Evolutionary conservation across 2,888 invertebrate genomes (phyloP).

Genomic region (Spialia ferax): DNA sequence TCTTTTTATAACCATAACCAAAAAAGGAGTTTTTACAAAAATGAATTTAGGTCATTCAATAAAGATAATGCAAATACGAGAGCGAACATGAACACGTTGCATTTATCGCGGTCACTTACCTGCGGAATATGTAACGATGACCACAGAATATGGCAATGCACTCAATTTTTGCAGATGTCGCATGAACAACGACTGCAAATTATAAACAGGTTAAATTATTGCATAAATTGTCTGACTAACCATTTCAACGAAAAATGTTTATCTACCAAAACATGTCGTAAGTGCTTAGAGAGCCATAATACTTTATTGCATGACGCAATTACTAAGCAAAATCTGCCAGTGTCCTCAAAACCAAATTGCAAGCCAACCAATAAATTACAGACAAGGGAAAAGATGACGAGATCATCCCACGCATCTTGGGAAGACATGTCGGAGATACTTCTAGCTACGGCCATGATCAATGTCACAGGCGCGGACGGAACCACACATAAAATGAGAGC

Average conservation of each 20-base stretch:
- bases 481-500: slow-evolving; percentile 29
- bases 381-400: neutral
- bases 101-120: slow-evolving; percentile 1
- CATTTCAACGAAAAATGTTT: slow-evolving; percentile 30
- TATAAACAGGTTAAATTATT: slow-evolving; percentile 24
- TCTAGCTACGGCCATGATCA: slow-evolving; percentile 39
- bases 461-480: slow-evolving; percentile 40
- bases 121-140: slow-evolving; percentile 8
- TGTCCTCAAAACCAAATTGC: neutral
- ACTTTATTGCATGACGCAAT: slow-evolving; percentile 29
- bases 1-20: neutral
- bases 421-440: slow-evolving; percentile 24
- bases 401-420: slow-evolving; percentile 18
- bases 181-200: slow-evolving; percentile 18
- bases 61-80: neutral
- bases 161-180: slow-evolving; percentile 4
- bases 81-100: neutral
- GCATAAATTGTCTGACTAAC: slow-evolving; percentile 29
- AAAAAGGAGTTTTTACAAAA: neutral
- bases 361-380: neutral
- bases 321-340: slow-evolving; percentile 6
- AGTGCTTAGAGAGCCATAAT: slow-evolving; percentile 36
- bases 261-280: slow-evolving; percentile 34
- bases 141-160: slow-evolving; percentile 5
- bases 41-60: neutral